phyloP scores from a whole-genome alignment of 1,140 invertebrate genomes.

The Piezodorus guildinii region DNA sequence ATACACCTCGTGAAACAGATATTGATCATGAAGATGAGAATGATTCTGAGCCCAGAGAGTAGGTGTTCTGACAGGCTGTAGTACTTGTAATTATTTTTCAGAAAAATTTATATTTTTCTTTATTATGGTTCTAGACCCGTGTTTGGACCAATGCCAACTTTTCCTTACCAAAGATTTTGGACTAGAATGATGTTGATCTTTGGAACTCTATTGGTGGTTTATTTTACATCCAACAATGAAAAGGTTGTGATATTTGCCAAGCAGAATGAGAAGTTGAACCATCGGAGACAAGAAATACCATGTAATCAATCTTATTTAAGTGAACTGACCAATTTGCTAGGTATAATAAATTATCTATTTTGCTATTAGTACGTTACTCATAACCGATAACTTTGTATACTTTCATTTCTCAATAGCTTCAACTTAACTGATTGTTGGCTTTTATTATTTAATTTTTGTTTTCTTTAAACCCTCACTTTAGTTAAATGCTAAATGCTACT shows the following conservation, averaged over 20 bases:
- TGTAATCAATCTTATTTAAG: constrained; percentile 44
- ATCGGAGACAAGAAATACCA: constrained; percentile 43
- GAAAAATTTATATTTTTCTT: too few relatives aligned
- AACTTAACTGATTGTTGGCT: too few relatives aligned
- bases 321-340: constrained; percentile 13
- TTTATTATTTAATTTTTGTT: too few relatives aligned
- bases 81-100: too few relatives aligned
- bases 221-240: constrained; percentile 49
- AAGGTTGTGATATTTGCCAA: constrained; percentile 47
- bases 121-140: neutral
- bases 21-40: too few relatives aligned
- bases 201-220: constrained; percentile 43
- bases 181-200: constrained; percentile 39
- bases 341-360: constrained; percentile 3
- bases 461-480: too few relatives aligned
- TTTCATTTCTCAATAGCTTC: too few relatives aligned
- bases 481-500: too few relatives aligned
- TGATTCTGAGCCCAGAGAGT: too few relatives aligned
- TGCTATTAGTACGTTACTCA: neutral
- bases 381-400: neutral
- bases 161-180: constrained; percentile 38
- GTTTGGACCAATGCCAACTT: constrained; percentile 35
- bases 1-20: too few relatives aligned
- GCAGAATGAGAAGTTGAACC: constrained; percentile 45
- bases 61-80: too few relatives aligned